Evolutionary conservation across 2,888 invertebrate species (phyloP).

Genomic region (Apamea anceps): DNA sequence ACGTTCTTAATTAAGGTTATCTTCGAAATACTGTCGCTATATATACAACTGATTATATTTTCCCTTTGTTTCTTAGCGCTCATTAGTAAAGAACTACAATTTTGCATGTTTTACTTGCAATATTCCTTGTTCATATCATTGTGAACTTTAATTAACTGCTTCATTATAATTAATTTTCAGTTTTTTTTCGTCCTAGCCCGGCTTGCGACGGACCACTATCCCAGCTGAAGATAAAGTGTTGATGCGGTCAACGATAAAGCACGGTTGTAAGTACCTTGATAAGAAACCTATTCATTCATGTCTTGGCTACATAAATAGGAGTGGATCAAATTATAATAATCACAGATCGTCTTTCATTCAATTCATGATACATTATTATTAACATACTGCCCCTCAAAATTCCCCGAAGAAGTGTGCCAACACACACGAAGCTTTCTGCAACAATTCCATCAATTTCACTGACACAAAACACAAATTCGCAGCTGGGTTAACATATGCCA

Average conservation of each 20-base stretch:
- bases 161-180: conserved; percentile 16
- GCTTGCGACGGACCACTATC: neutral
- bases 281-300: neutral
- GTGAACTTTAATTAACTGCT: conserved; percentile 37
- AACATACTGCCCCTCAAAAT: neutral
- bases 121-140: conserved; percentile 31
- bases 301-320: neutral
- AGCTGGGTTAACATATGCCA: conserved; percentile 78
- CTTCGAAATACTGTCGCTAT: conserved; percentile 38
- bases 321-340: neutral
- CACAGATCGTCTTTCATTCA: neutral
- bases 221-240: conserved; percentile 9
- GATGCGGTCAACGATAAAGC: neutral
- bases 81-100: conserved; percentile 29
- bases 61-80: conserved; percentile 28
- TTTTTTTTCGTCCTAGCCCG: neutral
- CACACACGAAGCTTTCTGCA: conserved; percentile 15
- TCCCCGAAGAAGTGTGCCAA: conserved; percentile 27
- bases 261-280: neutral
- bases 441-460: conserved; percentile 38
- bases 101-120: conserved; percentile 35
- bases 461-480: conserved; percentile 49
- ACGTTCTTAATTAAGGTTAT: conserved; percentile 43
- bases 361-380: neutral
- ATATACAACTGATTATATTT: conserved; percentile 30